Percentiles rank a stretch among this genome's conserved stretches.
These are phyloP conservation scores for Luffia ferchaultella DNA, from an alignment of 2,888 invertebrate species.

Conservation along the genomic window DNA sequence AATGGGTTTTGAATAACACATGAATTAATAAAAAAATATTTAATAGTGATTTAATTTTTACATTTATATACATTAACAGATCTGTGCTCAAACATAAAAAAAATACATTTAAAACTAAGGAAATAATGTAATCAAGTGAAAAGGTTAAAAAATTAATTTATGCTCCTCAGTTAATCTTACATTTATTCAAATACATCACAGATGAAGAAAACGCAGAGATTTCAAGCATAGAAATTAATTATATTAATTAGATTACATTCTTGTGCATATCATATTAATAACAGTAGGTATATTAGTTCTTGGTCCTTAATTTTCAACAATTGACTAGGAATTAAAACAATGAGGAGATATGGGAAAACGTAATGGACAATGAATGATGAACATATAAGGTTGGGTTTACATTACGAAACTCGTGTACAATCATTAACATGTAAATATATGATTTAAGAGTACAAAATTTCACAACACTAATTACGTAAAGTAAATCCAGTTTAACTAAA, in stretches of 20 bases:
- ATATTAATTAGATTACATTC: constrained; percentile 7
- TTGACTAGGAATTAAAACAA: background rate
- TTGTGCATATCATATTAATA: background rate
- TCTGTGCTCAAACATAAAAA: constrained; percentile 58
- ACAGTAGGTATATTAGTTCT: background rate
- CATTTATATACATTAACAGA: constrained; percentile 60
- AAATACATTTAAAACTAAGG: constrained; percentile 35
- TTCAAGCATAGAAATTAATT: constrained; percentile 28
- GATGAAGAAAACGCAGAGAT: constrained; percentile 35
- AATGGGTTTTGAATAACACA: background rate
- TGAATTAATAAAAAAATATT: too few relatives aligned
- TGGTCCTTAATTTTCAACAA: background rate
- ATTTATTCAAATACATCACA: constrained; percentile 53
- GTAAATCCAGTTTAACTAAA: constrained; percentile 6
- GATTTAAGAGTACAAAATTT: too few relatives aligned
- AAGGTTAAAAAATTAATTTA: background rate
- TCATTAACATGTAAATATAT: too few relatives aligned
- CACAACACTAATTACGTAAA: too few relatives aligned
- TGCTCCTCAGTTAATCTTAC: constrained; percentile 12
- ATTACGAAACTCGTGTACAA: too few relatives aligned
- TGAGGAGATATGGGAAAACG: background rate
- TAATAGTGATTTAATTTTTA: constrained; percentile 40
- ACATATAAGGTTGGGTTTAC: background rate
- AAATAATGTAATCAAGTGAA: constrained; percentile 25
- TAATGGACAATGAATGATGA: background rate